phyloP scores from a whole-genome alignment of 2,888 invertebrate species.

The Callosobruchus maculatus region DNA sequence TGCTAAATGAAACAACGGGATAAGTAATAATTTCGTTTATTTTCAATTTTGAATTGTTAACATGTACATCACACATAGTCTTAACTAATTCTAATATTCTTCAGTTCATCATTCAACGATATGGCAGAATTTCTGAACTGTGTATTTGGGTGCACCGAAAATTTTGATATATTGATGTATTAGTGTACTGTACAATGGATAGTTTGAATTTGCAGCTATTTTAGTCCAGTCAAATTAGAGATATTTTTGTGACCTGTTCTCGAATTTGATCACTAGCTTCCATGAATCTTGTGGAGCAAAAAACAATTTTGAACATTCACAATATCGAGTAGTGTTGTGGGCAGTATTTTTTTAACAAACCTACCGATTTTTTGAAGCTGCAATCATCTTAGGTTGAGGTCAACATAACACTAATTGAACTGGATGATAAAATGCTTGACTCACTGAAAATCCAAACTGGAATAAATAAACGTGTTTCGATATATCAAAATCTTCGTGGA shows the following conservation, averaged over 20 bases:
- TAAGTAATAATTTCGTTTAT: constrained; percentile 48
- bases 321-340: no score
- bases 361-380: no score
- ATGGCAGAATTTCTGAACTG: constrained; percentile 19
- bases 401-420: background rate
- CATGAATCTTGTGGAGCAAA: no score
- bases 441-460: background rate
- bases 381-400: no score
- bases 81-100: constrained; percentile 38
- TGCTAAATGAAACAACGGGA: constrained; percentile 37
- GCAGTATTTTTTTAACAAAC: no score
- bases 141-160: constrained; percentile 43
- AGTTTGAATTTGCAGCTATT: constrained; percentile 1
- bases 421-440: background rate
- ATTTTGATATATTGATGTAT: constrained; percentile 41
- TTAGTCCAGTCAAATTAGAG: no score
- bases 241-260: no score
- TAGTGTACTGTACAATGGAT: background rate
- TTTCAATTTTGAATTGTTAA: constrained; percentile 51
- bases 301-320: no score
- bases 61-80: constrained; percentile 52
- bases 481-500: constrained; percentile 46
- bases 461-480: constrained; percentile 17
- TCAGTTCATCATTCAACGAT: constrained; percentile 14
- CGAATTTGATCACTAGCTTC: no score